Conservation (phyloP, 2,113 vertebrate species). For the Columba livia region DNA sequence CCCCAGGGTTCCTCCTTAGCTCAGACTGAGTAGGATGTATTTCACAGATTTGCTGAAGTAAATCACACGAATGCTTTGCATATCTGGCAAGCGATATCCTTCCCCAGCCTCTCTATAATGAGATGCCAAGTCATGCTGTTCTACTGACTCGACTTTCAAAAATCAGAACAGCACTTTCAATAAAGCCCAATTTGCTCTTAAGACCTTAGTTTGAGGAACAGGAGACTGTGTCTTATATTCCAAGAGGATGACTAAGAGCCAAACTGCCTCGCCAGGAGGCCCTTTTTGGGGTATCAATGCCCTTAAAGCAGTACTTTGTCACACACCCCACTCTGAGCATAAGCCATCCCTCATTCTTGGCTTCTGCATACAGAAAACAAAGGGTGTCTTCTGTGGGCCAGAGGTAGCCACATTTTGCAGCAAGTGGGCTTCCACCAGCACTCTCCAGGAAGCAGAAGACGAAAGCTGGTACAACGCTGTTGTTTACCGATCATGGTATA, state of each 20-base stretch:
- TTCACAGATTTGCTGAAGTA: slow-evolving; percentile 32
- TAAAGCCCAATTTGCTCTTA: not conserved
- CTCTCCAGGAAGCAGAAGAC: not conserved
- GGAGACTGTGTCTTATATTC: not conserved
- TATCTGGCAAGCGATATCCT: slow-evolving; percentile 26
- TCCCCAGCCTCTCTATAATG: not conserved
- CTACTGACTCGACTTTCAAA: not conserved
- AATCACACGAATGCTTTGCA: slow-evolving; percentile 30
- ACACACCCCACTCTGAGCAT: not conserved
- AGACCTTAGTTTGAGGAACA: not conserved
- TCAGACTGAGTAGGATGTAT: not conserved
- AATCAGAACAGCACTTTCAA: slow-evolving; percentile 1
- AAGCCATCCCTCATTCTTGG: not conserved
- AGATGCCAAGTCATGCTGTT: slow-evolving; percentile 44
- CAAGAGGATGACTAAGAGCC: not conserved
- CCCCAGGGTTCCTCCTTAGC: not conserved
- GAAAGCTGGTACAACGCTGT: not conserved
- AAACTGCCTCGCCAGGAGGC: not conserved
- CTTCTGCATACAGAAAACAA: not conserved
- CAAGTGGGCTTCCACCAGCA: not conserved
- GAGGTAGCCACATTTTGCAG: not conserved
- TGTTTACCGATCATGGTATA: not conserved
- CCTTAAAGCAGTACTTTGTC: not conserved
- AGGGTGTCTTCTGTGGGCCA: not conserved
- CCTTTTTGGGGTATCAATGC: not conserved